These are phyloP conservation scores for Hyla sarda DNA, from an alignment of 2,113 vertebrate genomes.

Conservation along the genomic window DNA sequence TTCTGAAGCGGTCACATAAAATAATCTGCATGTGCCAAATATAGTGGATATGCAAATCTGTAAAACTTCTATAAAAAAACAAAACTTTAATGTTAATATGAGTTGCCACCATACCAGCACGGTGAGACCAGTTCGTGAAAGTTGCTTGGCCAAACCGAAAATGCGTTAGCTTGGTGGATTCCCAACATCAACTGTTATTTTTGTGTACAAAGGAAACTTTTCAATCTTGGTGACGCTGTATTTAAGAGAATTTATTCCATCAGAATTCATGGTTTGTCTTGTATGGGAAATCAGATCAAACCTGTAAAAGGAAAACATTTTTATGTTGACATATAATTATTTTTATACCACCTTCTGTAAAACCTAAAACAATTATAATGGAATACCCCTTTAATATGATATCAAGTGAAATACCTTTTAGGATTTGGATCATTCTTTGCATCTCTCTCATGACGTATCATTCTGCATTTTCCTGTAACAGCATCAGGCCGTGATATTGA, in stretches of 20 bases:
- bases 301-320: slow-evolving; percentile 71
- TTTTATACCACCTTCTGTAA: too few relatives aligned
- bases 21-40: background rate
- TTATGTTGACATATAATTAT: too few relatives aligned
- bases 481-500: slow-evolving; percentile 86
- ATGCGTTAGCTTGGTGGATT: slow-evolving; percentile 66
- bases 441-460: slow-evolving; percentile 92
- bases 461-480: slow-evolving; percentile 85
- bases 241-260: slow-evolving; percentile 86
- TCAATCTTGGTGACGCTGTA: slow-evolving; percentile 80
- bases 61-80: slow-evolving; percentile 6
- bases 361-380: too few relatives aligned
- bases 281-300: slow-evolving; percentile 92
- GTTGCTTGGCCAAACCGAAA: slow-evolving; percentile 3
- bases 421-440: slow-evolving; percentile 90
- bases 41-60: background rate
- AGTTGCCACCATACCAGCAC: slow-evolving; percentile 19
- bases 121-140: background rate
- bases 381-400: background rate
- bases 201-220: slow-evolving; percentile 83
- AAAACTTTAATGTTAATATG: background rate
- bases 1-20: background rate
- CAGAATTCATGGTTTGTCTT: slow-evolving; percentile 87
- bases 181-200: slow-evolving; percentile 90
- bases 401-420: slow-evolving; percentile 76